A percentile compares a stretch with the other conserved stretches of the same genome.
phyloP scores from a whole-genome alignment of 2,797 vertebrate species.

The Pteropus rufus region DNA sequence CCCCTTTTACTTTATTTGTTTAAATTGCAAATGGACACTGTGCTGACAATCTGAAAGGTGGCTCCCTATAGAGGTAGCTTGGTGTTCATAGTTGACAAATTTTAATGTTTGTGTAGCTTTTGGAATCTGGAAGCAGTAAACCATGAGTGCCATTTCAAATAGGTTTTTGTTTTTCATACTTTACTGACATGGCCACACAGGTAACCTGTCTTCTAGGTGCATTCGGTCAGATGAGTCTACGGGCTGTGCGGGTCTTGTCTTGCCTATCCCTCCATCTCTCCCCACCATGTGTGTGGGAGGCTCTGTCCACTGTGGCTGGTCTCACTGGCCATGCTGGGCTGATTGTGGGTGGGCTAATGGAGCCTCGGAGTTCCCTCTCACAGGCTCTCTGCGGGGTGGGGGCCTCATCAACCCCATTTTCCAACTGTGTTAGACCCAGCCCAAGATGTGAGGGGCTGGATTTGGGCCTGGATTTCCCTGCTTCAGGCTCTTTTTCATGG shows the following conservation, averaged over 20 bases:
- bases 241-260: not conserved
- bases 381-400: not conserved
- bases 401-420: not conserved
- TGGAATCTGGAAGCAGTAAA: not conserved
- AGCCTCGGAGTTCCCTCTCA: not conserved
- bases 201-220: not conserved
- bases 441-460: fast-evolving
- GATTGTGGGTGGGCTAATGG: not conserved
- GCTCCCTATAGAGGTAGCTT: not conserved
- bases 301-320: not conserved
- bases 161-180: not conserved
- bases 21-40: not conserved
- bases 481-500: not conserved
- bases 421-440: not conserved
- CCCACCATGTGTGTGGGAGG: not conserved
- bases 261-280: too few relatives aligned
- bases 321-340: not conserved
- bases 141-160: not conserved
- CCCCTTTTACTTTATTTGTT: not conserved
- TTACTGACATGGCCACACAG: not conserved
- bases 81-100: not conserved
- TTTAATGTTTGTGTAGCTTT: not conserved
- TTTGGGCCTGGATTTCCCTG: not conserved
- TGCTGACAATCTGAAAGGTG: not conserved
- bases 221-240: not conserved